Evolutionary conservation across 2,888 invertebrate species (phyloP).

Genomic region (Yponomeuta sedellus): DNA sequence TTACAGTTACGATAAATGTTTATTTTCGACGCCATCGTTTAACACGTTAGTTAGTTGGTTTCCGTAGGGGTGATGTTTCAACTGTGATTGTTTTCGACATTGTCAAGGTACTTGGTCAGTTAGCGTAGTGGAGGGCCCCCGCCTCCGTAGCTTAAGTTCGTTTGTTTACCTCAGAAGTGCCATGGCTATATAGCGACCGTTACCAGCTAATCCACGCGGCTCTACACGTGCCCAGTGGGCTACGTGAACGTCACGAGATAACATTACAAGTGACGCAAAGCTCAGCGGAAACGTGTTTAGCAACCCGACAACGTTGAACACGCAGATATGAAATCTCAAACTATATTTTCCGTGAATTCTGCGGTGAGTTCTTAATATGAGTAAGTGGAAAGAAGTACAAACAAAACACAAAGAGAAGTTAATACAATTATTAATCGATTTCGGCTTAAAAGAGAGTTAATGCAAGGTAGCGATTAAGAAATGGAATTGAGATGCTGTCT

Average conservation of each 20-base stretch:
- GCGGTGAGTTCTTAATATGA: constrained; percentile 42
- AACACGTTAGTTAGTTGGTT: constrained; percentile 20
- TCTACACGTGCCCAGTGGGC: too few relatives aligned
- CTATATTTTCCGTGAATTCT: constrained; percentile 19
- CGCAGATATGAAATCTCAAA: constrained; percentile 6
- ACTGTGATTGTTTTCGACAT: constrained; percentile 60
- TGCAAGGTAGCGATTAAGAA: constrained; percentile 56
- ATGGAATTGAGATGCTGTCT: constrained; percentile 54
- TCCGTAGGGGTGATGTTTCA: constrained; percentile 31
- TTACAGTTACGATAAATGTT: constrained; percentile 47
- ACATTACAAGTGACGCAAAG: neutral
- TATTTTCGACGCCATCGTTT: constrained; percentile 19
- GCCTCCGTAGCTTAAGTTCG: constrained; percentile 46
- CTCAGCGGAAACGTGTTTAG: constrained; percentile 10
- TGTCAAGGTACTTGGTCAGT: constrained; percentile 51
- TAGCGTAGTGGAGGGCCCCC: constrained; percentile 4
- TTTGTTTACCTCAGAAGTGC: constrained; percentile 66
- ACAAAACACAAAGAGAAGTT: constrained; percentile 38
- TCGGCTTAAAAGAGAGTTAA: constrained; percentile 51
- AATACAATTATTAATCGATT: constrained; percentile 48
- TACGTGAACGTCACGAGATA: too few relatives aligned
- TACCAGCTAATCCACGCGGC: neutral
- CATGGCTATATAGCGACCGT: constrained; percentile 31
- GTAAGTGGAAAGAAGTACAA: constrained; percentile 60
- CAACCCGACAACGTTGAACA: constrained; percentile 30